These are phyloP conservation scores for Palythoa grandis DNA, from an alignment of 92 coral and sea anemone species.

Conservation along the genomic window DNA sequence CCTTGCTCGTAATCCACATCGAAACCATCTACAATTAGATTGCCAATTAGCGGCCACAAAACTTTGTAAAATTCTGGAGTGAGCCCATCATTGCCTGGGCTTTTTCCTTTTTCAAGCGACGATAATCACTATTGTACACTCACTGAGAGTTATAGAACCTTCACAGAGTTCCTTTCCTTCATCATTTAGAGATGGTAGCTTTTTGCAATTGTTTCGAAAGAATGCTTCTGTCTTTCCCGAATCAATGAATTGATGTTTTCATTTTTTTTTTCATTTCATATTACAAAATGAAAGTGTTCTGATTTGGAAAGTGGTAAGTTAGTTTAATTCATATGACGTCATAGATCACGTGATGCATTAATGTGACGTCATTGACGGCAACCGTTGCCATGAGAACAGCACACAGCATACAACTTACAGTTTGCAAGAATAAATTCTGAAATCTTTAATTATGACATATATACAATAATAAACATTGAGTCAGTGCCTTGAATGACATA, in stretches of 20 bases:
- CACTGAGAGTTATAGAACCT: not conserved
- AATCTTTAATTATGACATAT: no score
- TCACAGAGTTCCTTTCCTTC: not conserved
- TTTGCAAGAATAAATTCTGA: no score
- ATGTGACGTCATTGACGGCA: no score
- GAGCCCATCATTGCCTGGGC: not conserved
- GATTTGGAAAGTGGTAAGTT: no score
- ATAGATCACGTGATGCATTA: no score
- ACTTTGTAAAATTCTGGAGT: constrained; percentile 1
- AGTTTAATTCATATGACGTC: no score
- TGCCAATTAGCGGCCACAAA: not conserved
- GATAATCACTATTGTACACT: not conserved
- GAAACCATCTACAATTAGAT: not conserved
- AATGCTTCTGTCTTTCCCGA: not conserved
- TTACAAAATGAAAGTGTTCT: no score
- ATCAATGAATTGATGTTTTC: not conserved
- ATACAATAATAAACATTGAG: no score
- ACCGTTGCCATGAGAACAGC: no score
- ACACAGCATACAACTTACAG: no score
- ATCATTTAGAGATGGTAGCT: not conserved
- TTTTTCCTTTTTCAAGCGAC: not conserved
- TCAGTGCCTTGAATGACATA: no score
- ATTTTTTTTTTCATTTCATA: no score
- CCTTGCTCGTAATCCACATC: not conserved
- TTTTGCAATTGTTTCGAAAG: not conserved